These are phyloP conservation scores for Sylvicola fuscatus DNA, from an alignment of 2,888 invertebrate species.

Conservation along the genomic window DNA sequence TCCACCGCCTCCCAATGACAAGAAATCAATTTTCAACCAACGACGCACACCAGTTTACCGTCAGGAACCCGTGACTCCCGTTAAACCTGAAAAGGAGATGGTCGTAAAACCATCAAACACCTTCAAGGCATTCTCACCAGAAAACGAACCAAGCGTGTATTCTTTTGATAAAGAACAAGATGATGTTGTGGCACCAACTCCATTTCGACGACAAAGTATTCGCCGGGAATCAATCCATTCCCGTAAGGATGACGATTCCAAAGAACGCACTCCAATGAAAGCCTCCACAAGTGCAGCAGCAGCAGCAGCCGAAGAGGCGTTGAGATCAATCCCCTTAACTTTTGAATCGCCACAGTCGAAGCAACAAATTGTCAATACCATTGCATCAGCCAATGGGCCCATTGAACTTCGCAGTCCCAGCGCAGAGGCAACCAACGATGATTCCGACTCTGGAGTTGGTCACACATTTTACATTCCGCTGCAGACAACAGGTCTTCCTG, in stretches of 20 bases:
- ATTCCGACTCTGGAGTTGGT: constrained; percentile 29
- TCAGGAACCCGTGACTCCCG: constrained; percentile 16
- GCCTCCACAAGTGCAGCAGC: constrained; percentile 6
- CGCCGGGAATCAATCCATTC: constrained; percentile 23
- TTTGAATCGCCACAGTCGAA: constrained; percentile 2
- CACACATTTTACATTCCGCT: constrained; percentile 43
- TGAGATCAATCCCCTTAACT: constrained; percentile 9
- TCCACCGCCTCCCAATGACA: constrained; percentile 7
- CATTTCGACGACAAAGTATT: constrained; percentile 30
- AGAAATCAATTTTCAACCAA: constrained; percentile 23
- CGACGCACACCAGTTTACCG: constrained; percentile 33
- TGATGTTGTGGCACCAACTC: constrained; percentile 29
- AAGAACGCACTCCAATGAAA: constrained; percentile 13
- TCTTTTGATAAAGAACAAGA: constrained; percentile 49
- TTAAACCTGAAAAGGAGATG: constrained; percentile 19
- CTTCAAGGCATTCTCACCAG: constrained; percentile 36
- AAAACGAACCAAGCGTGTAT: constrained; percentile 48
- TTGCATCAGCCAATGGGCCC: background rate
- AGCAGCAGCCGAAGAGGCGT: constrained; percentile 12
- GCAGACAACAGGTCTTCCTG: constrained; percentile 24
- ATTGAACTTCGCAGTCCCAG: background rate
- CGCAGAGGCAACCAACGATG: constrained; percentile 15
- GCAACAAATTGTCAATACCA: background rate
- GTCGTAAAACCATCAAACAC: constrained; percentile 7
- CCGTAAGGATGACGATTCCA: constrained; percentile 10